Base-by-base conservation (phyloP, 2,797 vertebrate genomes). In the Antennarius maculatus region DNA sequence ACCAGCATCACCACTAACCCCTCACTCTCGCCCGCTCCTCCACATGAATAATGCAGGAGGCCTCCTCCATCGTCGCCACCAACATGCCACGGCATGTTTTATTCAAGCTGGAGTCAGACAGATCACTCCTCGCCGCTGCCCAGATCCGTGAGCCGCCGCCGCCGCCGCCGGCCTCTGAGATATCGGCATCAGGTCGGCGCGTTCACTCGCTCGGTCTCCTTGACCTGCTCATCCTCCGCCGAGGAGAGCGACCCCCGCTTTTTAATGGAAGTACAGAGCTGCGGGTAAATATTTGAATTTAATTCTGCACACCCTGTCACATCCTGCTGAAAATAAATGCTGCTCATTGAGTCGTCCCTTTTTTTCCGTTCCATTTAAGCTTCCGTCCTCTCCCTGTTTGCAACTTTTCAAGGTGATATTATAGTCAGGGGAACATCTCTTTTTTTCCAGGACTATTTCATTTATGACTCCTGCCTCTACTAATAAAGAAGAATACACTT, bases 61-160 rank as follows among this genome's bases (percentile, higher is more conserved):
- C 80, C 84, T 88, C 72, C 83, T 87, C 83, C 39, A 83, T 76
- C 73, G 81, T 86, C 77, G 76, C 82, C 74, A 82, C 82, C 82
- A 68, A 90, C 88, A 88, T 82, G 89, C 87, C 86, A 66, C 59
- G 18, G 55, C 86, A 94, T 94, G 91, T 93, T 93, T 92, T 92
- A 94, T 94, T 93, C 90, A 94, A 83, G 48, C 54, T 31, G 55
- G 70, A 82, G 79, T 86, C 84, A 83, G 83, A 79, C 69, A 73
- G 78, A 85, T 82, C 77, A 54, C 64, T 69, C 66, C 69, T 63
- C 64, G 13, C 53, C 9, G 5, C 63, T 45, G 67, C 59, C 72
- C 67, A 6, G 28, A 67, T 76, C 73, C 23, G 9, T 15, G 54
- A 70, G 70, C 27, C 51, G 17, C 47, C 53, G 39, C 39, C 12